Evolutionary conservation across 2,113 vertebrate genomes (phyloP), one percentile per base, ranked within the genome.

Genomic region (Grallaria varia): DNA sequence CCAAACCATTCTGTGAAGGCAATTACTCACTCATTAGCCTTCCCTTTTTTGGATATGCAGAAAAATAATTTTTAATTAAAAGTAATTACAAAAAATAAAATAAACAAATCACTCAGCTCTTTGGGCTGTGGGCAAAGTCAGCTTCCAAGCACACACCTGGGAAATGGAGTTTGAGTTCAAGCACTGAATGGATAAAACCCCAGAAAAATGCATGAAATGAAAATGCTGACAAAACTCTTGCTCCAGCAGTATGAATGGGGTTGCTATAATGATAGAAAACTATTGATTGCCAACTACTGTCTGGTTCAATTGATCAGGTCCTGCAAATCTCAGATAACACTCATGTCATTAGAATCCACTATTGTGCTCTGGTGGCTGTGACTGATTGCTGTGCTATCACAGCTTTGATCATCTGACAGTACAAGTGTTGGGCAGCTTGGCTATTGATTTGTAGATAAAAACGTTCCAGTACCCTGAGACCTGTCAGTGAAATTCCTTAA

Each of bases 381-480:
- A 98, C 93, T 93, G 97, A 98, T 98, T 97, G 97, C 96, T 21
- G 59, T 35, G 93, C 96, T 97, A 94, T 95, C 96, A 77, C 97
- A 96, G 96, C 73, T 95, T 98, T 98, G 98, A 98, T 98, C 98
- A 52, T 98, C 98, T 98, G 97, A 98, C 94, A 87, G 90, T 97
- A 98, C 97, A 96, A 98, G 95, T 92, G 94, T 97, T 97, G 62
- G 94, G 82, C 92, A 97, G 87, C 89, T 90, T 89, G 74, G 86
- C 78, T 98, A 98, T 98, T 92, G 97, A 98, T 98, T 97, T 84
- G 94, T 77, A 97, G 98, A 98, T 98, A 98, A 98, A 96, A 97
- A 97, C 27, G 94, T 90, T 93, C 76, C 24, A 67, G 56, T 81
- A 83, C 87, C 77, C 94, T 85, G 88, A 98, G 81, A 87, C 83